These are phyloP conservation scores for Percopsis transmontana DNA, from an alignment of 2,113 vertebrate genomes.

Conservation along the genomic window DNA sequence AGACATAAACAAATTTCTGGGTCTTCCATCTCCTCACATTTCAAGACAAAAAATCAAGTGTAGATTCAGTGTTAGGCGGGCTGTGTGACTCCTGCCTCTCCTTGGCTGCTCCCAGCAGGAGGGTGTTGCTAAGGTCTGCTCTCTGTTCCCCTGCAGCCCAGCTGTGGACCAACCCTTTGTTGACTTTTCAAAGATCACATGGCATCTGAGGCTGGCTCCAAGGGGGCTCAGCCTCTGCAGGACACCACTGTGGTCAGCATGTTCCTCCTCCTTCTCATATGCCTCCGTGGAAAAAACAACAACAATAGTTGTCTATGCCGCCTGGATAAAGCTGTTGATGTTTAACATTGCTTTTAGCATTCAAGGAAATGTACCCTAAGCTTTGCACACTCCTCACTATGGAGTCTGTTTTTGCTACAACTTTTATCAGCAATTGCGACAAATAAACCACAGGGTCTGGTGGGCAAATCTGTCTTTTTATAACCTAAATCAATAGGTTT, in stretches of 20 bases:
- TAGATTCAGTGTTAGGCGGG: not conserved
- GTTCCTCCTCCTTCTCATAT: slow-evolving; percentile 33
- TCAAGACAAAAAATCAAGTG: too few species aligned
- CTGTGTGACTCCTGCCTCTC: slow-evolving; percentile 26
- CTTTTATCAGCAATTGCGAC: too few species aligned
- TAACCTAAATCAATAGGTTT: slow-evolving; percentile 25
- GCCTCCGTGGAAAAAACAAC: slow-evolving; percentile 16
- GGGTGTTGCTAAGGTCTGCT: slow-evolving; percentile 70
- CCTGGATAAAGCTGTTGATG: slow-evolving; percentile 4
- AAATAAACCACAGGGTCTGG: too few species aligned
- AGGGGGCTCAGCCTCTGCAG: slow-evolving; percentile 44
- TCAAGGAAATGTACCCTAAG: too few species aligned
- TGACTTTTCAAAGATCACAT: slow-evolving; percentile 82
- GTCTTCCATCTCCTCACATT: too few species aligned
- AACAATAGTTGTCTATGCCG: not conserved
- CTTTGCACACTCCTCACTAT: too few species aligned
- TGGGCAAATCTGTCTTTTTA: too few species aligned
- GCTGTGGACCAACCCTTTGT: slow-evolving; percentile 76
- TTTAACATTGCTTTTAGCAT: too few species aligned
- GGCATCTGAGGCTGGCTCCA: slow-evolving; percentile 57
- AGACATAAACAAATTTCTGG: too few species aligned
- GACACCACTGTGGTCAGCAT: slow-evolving; percentile 66
- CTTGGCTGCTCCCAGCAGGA: slow-evolving; percentile 68
- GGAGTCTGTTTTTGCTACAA: too few species aligned
- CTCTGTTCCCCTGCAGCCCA: slow-evolving; percentile 68